Conservation (phyloP, 2,797 vertebrate genomes). For the Chelon auratus region DNA sequence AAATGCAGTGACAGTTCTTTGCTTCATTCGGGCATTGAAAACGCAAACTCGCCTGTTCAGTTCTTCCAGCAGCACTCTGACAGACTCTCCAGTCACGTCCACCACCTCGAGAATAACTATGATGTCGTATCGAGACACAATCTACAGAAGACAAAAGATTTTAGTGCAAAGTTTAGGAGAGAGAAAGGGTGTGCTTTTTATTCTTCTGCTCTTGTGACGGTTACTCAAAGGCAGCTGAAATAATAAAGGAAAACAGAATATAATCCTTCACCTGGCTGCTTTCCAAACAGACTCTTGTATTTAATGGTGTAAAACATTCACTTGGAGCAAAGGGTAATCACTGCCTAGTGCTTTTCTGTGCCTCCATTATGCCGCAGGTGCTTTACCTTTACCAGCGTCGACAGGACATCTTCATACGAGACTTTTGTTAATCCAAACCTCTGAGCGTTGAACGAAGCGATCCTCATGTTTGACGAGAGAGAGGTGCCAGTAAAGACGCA, state of each 20-base stretch:
- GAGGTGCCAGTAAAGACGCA: neutral
- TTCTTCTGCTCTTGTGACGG: neutral
- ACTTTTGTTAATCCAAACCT: constrained; percentile 75
- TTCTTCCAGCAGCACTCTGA: constrained; percentile 63
- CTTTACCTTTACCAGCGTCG: constrained; percentile 74
- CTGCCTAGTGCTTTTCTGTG: neutral
- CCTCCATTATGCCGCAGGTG: neutral
- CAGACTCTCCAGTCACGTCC: constrained; percentile 69
- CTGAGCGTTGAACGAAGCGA: constrained; percentile 65
- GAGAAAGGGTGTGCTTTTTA: neutral
- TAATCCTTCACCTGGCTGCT: neutral
- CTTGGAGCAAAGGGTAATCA: accelerated
- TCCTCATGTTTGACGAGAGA: constrained; percentile 62
- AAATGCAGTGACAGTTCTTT: neutral
- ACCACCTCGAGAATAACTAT: constrained; percentile 77
- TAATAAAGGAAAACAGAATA: neutral
- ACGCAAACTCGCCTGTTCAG: constrained; percentile 67
- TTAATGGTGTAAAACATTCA: neutral
- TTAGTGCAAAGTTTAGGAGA: neutral
- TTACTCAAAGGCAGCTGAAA: neutral
- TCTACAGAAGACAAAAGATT: constrained; percentile 49
- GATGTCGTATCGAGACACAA: constrained; percentile 79
- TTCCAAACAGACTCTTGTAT: neutral
- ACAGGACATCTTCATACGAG: constrained; percentile 60
- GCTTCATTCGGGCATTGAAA: neutral